phyloP scores from a whole-genome alignment of 2,888 invertebrate species.

The Drosophila histrio region DNA sequence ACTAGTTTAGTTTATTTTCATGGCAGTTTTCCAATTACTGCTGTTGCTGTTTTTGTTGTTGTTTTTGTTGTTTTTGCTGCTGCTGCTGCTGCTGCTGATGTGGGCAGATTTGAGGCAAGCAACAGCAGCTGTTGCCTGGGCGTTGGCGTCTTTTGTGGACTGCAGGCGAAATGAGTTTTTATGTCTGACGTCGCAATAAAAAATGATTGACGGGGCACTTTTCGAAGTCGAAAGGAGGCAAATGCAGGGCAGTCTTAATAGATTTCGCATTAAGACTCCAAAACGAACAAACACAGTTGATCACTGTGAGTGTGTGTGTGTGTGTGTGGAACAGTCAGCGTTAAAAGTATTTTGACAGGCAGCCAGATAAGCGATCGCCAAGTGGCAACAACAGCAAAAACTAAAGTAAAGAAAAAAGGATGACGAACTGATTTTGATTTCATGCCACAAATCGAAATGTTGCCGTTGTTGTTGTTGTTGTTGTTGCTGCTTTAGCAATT shows the following conservation, averaged over 20 bases:
- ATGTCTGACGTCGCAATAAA: constrained; percentile 77
- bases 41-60: constrained; percentile 40
- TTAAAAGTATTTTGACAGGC: constrained; percentile 79
- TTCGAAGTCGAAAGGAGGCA: constrained; percentile 14
- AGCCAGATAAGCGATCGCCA: constrained; percentile 67
- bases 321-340: constrained; percentile 45
- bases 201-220: constrained; percentile 78
- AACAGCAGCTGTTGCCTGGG: constrained; percentile 45
- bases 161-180: constrained; percentile 77
- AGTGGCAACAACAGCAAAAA: constrained; percentile 7
- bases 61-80: constrained; percentile 60
- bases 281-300: constrained; percentile 12
- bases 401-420: constrained; percentile 34
- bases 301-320: constrained; percentile 3
- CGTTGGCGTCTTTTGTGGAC: constrained; percentile 55
- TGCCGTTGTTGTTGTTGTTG: constrained; percentile 13
- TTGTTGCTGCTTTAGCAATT: constrained; percentile 62
- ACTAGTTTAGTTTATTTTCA: constrained; percentile 65
- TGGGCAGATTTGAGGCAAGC: constrained; percentile 58
- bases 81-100: constrained; percentile 56
- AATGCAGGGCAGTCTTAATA: constrained; percentile 58
- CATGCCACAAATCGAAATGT: constrained; percentile 35
- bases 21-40: constrained; percentile 75
- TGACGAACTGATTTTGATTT: constrained; percentile 72
- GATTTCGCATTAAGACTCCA: constrained; percentile 74